Evolutionary conservation across 2,113 vertebrate species (phyloP), one percentile per base, ranked within the genome.

Genomic region (Microtus richardsoni): DNA sequence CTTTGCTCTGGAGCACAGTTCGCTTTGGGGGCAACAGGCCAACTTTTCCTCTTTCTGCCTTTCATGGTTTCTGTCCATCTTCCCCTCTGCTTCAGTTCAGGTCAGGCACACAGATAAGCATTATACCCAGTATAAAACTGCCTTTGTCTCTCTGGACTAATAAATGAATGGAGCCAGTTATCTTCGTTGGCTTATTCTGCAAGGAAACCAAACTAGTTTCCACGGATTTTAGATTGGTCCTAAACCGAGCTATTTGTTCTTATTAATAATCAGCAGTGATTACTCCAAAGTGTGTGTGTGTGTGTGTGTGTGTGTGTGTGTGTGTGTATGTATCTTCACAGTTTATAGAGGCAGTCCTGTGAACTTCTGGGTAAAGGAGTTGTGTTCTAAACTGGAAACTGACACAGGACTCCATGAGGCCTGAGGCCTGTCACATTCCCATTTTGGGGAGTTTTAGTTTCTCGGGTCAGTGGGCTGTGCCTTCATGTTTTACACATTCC

Each of bases 91-190:
- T 77, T 86, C 96, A 78, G 77, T 47, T 91, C 96, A 96, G 96
- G 97, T 98, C 97, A 97, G 39, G 47, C 93, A 96, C 97, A 98
- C 95, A 98, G 97, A 98, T 98, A 98, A 98, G 97, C 97, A 97
- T 97, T 98, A 97, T 97, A 92, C 95, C 92, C 74, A 92, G 97
- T 96, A 98, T 97, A 97, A 98, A 97, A 97, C 96, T 93, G 92
- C 82, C 97, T 97, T 96, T 98, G 97, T 98, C 95, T 93, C 96
- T 97, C 97, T 87, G 95, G 58, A 84, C 97, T 96, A 92, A 97
- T 97, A 97, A 95, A 91, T 97, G 97, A 98, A 98, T 97, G 91
- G 95, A 96, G 94, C 92, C 89, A 91, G 97, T 97, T 97, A 96
- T 98, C 97, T 97, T 97, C 86, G 71, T 95, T 97, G 97, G 95